Conservation (phyloP, 2,888 invertebrate species). For the Periphyllus acericola region DNA sequence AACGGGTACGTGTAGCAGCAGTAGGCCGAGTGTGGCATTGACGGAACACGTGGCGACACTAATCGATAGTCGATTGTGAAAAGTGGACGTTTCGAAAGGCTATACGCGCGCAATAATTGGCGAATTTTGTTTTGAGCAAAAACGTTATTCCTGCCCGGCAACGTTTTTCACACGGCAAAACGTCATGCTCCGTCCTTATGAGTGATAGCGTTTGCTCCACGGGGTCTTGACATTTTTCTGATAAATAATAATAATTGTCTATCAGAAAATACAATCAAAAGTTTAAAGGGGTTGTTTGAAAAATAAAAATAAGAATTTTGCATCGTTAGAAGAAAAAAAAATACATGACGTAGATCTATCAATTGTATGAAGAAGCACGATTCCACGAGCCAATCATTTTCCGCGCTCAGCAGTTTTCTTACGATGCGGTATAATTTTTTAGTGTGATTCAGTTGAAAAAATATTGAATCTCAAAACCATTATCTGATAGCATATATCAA, state of each 20-base stretch:
- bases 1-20: too few species aligned
- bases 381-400: conserved; percentile 10
- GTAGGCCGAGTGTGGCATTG: background rate
- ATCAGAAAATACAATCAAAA: conserved; percentile 42
- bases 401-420: background rate
- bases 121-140: background rate
- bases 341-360: conserved; percentile 18
- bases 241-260: conserved; percentile 44
- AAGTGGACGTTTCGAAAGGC: background rate
- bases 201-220: background rate
- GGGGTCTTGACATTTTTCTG: conserved; percentile 8
- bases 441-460: background rate
- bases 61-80: conserved; percentile 17
- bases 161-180: conserved; percentile 28
- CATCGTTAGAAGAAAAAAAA: background rate
- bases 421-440: background rate
- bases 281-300: background rate
- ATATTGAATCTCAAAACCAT: background rate
- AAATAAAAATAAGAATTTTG: conserved; percentile 8
- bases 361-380: conserved; percentile 26
- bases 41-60: background rate
- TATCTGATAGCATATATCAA: background rate
- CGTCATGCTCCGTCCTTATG: background rate
- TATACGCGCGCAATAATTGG: conserved; percentile 13
- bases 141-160: background rate